Conservation (phyloP, 1,140 invertebrate genomes). For the Sminthurides bifidus region DNA sequence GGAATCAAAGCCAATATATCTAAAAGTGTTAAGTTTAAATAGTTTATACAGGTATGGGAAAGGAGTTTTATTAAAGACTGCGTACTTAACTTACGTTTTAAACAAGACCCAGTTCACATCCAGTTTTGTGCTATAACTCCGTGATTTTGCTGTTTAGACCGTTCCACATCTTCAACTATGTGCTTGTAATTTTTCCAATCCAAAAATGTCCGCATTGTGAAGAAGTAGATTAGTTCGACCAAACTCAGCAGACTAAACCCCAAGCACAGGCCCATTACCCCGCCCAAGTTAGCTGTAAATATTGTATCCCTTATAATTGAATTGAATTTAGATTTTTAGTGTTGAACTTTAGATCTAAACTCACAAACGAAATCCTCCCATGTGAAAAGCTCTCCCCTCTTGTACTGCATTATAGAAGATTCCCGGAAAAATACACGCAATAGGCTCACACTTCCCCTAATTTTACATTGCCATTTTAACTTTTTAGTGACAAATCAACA, state of each 20-base stretch:
- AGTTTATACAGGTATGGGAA: too few relatives aligned
- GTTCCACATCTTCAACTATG: not conserved
- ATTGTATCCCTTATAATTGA: not conserved
- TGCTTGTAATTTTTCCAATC: too few relatives aligned
- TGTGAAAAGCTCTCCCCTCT: constrained; percentile 30
- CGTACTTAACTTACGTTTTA: not conserved
- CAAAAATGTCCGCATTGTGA: constrained; percentile 18
- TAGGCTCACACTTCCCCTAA: constrained; percentile 28
- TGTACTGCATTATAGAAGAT: constrained; percentile 31
- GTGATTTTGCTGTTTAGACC: not conserved
- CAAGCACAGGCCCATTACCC: constrained; percentile 32
- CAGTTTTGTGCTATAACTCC: not conserved
- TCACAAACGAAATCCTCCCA: constrained; percentile 33
- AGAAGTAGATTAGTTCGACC: constrained; percentile 52
- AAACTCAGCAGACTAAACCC: constrained; percentile 54
- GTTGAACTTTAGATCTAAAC: too few relatives aligned
- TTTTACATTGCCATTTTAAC: too few relatives aligned
- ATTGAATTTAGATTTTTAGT: not conserved
- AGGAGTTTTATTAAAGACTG: too few relatives aligned
- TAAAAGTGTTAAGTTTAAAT: too few relatives aligned
- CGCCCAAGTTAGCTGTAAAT: constrained; percentile 28
- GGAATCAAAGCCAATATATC: too few relatives aligned
- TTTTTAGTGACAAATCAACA: too few relatives aligned
- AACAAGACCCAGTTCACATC: not conserved
- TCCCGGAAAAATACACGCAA: constrained; percentile 29